phyloP scores from a whole-genome alignment of 1,140 invertebrate species.

The Trichomalopsis sarcophagae region DNA sequence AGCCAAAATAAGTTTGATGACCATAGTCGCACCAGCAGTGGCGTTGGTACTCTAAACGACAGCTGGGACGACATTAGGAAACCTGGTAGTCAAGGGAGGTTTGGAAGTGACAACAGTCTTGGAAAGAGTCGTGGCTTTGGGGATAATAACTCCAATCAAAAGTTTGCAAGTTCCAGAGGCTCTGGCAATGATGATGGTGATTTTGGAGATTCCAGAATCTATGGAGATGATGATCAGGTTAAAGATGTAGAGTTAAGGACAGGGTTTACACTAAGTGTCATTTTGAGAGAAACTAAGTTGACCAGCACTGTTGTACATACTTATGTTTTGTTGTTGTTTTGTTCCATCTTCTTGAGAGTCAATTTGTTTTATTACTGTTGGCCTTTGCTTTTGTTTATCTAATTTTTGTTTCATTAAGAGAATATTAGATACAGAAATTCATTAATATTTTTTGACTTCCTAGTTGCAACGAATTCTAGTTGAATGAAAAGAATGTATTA shows the following conservation, averaged over 20 bases:
- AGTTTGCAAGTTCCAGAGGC: conserved; percentile 16
- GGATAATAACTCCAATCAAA: conserved; percentile 19
- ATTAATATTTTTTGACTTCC: no score
- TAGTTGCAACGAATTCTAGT: no score
- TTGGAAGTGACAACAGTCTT: neutral
- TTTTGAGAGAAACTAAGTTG: neutral
- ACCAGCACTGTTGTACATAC: neutral
- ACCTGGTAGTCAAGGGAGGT: conserved; percentile 5
- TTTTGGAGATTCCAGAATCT: neutral
- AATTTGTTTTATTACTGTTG: neutral
- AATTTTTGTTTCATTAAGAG: neutral
- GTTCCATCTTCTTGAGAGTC: neutral
- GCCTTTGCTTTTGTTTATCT: neutral
- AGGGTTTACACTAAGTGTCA: neutral
- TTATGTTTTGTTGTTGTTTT: neutral
- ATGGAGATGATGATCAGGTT: conserved; percentile 9
- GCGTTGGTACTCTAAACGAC: neutral
- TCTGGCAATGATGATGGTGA: conserved; percentile 16
- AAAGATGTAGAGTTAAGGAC: neutral
- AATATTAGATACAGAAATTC: neutral
- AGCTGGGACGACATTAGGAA: conserved; percentile 1
- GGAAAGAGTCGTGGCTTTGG: conserved; percentile 19
- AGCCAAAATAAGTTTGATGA: neutral
- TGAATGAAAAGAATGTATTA: neutral
- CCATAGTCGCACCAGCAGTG: neutral